Conservation (phyloP, 2,888 invertebrate species). For the Mesorhabditis belari region DNA sequence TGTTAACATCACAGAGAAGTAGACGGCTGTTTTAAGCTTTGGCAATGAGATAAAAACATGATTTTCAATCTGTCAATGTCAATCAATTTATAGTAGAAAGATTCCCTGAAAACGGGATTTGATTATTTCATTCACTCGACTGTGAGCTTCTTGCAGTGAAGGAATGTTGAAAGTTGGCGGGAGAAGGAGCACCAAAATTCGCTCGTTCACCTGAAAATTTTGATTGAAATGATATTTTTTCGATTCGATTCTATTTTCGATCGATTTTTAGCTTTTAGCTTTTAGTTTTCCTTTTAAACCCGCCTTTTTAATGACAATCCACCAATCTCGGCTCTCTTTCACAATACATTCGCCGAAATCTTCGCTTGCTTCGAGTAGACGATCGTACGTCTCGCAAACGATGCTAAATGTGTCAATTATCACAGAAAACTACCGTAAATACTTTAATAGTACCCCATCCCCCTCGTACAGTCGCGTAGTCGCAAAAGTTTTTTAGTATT, state of each 20-base stretch:
- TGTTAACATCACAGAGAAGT: no score
- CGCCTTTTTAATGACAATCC: conserved; percentile 45
- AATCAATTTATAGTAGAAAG: conserved; percentile 23
- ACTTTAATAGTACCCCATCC: no score
- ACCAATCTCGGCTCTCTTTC: conserved; percentile 46
- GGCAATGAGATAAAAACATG: background rate
- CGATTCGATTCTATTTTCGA: background rate
- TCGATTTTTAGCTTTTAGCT: background rate
- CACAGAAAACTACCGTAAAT: no score
- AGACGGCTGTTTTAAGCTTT: no score
- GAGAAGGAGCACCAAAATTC: conserved; percentile 40
- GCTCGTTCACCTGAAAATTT: conserved; percentile 22
- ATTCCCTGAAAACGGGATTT: conserved; percentile 34
- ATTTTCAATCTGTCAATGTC: background rate
- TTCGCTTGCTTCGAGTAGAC: conserved; percentile 29
- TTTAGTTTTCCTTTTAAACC: background rate
- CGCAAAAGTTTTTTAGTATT: no score
- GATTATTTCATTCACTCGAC: conserved; percentile 27
- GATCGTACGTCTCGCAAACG: conserved; percentile 38
- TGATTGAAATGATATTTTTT: background rate
- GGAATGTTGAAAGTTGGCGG: conserved; percentile 27
- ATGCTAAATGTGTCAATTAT: no score
- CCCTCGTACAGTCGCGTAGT: no score
- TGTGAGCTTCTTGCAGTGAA: conserved; percentile 36
- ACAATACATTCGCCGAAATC: conserved; percentile 40